Percentiles rank a stretch among this genome's conserved stretches.
Evolutionary conservation across 2,113 vertebrate genomes (phyloP).

Genomic region (western clawed frog (Xenopus tropicalis)): UCB_Xtro_10.0 CM004450.2:142632501-142633000

Average conservation of each 20-base stretch:
- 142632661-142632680: too few relatives aligned
- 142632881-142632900: background rate
- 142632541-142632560: too few relatives aligned
- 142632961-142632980: conserved; percentile 16
- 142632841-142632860: background rate
- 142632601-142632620: too few relatives aligned
- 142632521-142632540: background rate
- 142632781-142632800: background rate
- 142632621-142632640: too few relatives aligned
- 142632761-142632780: too few relatives aligned
- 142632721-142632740: too few relatives aligned
- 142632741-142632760: too few relatives aligned
- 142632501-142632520: background rate
- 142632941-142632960: conserved; percentile 24
- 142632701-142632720: too few relatives aligned
- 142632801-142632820: background rate
- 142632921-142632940: background rate
- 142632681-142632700: too few relatives aligned
- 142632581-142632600: too few relatives aligned
- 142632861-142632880: background rate
- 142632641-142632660: too few relatives aligned
- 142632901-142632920: background rate
- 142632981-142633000: background rate
- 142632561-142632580: too few relatives aligned
- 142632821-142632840: background rate